Conservation (phyloP, 2,888 invertebrate genomes). For the Morinoia aosen region DNA sequence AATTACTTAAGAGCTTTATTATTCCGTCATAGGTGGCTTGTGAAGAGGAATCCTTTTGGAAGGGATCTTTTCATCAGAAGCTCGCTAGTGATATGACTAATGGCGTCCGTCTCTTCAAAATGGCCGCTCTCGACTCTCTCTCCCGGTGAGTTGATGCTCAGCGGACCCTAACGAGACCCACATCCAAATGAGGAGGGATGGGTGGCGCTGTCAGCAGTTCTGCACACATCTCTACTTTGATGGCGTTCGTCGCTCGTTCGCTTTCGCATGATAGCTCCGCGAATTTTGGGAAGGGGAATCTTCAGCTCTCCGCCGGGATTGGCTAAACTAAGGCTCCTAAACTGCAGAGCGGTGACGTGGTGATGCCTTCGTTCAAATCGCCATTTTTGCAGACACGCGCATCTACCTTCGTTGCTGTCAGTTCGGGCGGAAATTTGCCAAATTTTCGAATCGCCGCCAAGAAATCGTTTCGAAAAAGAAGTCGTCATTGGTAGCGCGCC, state of each 20-base stretch:
- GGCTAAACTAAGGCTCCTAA: conserved; percentile 8
- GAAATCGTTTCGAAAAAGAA: conserved; percentile 28
- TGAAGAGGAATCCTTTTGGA: conserved; percentile 45
- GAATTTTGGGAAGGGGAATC: background rate
- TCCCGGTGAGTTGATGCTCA: background rate
- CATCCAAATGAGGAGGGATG: conserved; percentile 31
- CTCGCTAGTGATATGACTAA: conserved; percentile 52
- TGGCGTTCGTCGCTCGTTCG: background rate
- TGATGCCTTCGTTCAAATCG: background rate
- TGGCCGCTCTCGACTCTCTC: background rate
- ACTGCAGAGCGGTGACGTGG: background rate
- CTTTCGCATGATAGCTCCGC: background rate
- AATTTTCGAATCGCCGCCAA: conserved; percentile 39
- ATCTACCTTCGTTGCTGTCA: background rate
- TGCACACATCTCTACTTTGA: background rate
- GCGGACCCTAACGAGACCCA: background rate
- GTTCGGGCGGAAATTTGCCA: conserved; percentile 23
- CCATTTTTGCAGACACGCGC: background rate
- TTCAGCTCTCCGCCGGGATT: background rate
- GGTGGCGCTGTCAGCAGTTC: conserved; percentile 14
- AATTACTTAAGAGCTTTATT: conserved; percentile 52
- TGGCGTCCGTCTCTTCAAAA: conserved; percentile 36
- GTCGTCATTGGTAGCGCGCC: conserved; percentile 31
- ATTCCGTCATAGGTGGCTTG: conserved; percentile 51
- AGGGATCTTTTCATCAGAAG: conserved; percentile 47